These are phyloP conservation scores for Cepphus grylle DNA, from an alignment of 2,113 vertebrate genomes.

Conservation along the genomic window DNA sequence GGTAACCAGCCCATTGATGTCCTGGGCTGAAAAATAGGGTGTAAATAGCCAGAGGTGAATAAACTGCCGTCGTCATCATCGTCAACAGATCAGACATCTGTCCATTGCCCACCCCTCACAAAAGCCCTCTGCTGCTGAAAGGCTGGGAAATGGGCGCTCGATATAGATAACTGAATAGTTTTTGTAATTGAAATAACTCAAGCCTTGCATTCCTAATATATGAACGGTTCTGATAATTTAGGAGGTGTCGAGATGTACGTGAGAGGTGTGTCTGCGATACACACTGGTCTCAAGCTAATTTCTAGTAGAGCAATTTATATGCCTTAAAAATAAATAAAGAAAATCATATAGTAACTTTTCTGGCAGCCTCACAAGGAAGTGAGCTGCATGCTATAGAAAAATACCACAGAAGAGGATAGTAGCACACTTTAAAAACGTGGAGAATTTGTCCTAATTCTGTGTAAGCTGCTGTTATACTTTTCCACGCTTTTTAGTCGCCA, in stretches of 20 bases:
- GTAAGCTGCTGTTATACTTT: neutral
- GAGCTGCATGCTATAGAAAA: neutral
- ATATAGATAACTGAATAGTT: neutral
- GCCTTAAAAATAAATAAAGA: neutral
- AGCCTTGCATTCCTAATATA: neutral
- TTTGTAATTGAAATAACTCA: neutral
- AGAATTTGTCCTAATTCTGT: neutral
- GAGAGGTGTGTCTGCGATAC: neutral
- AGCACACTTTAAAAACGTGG: neutral
- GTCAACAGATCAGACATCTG: neutral
- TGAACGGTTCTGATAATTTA: neutral
- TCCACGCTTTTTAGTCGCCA: fast-evolving
- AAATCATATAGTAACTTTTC: neutral
- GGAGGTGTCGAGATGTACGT: fast-evolving
- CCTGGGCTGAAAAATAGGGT: neutral
- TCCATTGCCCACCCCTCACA: neutral
- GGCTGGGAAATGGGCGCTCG: neutral
- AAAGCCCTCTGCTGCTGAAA: no score
- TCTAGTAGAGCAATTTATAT: neutral
- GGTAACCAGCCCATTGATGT: neutral
- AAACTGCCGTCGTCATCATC: neutral
- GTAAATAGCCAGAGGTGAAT: neutral
- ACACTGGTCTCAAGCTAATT: neutral
- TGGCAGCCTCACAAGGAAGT: neutral
- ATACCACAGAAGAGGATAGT: neutral